Percentiles rank a stretch among this genome's conserved stretches.
phyloP scores from a whole-genome alignment of 1,140 invertebrate genomes.

The Octopus bimaculoides region DNA sequence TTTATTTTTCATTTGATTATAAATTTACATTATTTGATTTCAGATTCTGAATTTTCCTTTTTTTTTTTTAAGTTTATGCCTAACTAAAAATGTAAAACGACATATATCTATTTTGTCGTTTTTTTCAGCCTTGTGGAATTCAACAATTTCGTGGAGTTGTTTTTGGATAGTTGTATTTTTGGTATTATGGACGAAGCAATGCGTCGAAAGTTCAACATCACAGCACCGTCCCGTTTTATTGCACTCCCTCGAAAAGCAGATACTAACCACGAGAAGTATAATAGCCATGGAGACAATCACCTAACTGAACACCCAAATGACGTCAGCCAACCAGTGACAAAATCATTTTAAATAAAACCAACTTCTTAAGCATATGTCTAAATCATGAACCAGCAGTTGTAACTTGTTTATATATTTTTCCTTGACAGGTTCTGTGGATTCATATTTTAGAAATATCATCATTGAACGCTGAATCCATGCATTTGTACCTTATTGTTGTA shows the following conservation, averaged over 20 bases:
- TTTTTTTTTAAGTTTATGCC: not conserved
- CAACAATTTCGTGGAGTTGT: conserved; percentile 44
- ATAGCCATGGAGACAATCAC: no score
- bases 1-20: not conserved
- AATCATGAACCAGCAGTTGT: no score
- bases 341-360: no score
- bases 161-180: conserved; percentile 53
- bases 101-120: not conserved
- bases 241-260: conserved; percentile 42
- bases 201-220: conserved; percentile 54
- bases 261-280: no score
- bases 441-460: no score
- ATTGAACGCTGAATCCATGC: no score
- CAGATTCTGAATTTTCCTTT: not conserved
- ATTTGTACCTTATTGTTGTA: no score
- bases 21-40: conserved; percentile 1
- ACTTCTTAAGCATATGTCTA: no score
- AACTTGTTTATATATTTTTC: no score
- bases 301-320: no score
- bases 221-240: conserved; percentile 52
- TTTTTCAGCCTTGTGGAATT: conserved; percentile 49
- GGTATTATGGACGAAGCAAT: conserved; percentile 55
- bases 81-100: not conserved
- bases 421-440: no score
- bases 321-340: no score